Evolutionary conservation across 1,140 invertebrate genomes (phyloP).

Genomic region (Eumaeus atala): DNA sequence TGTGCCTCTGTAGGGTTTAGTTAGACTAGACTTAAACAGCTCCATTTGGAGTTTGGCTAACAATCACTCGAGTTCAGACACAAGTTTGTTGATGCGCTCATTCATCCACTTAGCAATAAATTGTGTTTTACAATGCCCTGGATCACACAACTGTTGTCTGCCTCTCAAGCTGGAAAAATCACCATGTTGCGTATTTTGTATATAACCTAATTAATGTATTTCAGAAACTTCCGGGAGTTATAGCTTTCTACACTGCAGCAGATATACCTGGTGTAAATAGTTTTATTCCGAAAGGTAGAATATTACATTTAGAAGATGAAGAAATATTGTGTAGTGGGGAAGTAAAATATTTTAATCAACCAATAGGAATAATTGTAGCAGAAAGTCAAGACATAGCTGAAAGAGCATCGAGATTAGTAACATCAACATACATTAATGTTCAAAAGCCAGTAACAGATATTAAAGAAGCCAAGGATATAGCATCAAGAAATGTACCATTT

Average conservation of each 20-base stretch:
- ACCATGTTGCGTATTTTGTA: no score
- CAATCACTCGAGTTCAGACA: no score
- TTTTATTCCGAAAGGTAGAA: constrained; percentile 14
- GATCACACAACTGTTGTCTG: no score
- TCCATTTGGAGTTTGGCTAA: no score
- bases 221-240: constrained; percentile 79
- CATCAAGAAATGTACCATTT: constrained; percentile 24
- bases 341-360: constrained; percentile 80
- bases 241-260: constrained; percentile 80
- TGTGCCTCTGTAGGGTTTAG: no score
- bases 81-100: no score
- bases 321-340: constrained; percentile 67
- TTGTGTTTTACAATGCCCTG: no score
- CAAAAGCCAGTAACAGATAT: constrained; percentile 37
- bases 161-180: no score
- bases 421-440: constrained; percentile 76
- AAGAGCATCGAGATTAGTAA: constrained; percentile 78
- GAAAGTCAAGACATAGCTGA: constrained; percentile 76
- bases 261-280: constrained; percentile 84
- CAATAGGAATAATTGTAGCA: constrained; percentile 82
- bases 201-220: constrained; percentile 40
- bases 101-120: no score
- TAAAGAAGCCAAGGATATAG: constrained; percentile 36
- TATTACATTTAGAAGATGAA: constrained; percentile 38
- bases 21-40: no score